A percentile compares a stretch with the other conserved stretches of the same genome.
Evolutionary conservation across 1,140 invertebrate genomes (phyloP).

Genomic region (Achroia grisella): DNA sequence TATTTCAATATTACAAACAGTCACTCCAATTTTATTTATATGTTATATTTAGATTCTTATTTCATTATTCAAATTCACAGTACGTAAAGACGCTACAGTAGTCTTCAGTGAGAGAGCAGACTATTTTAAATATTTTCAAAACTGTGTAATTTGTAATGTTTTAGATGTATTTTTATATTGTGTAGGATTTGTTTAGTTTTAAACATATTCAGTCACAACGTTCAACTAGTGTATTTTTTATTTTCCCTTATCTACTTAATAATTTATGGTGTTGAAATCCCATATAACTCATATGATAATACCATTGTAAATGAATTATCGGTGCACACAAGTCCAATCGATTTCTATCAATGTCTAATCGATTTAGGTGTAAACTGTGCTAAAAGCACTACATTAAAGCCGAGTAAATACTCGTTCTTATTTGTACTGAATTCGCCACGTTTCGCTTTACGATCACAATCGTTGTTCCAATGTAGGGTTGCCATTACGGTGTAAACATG

Average conservation of each 20-base stretch:
- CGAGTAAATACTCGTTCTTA: conserved; percentile 30
- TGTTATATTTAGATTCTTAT: too few relatives aligned
- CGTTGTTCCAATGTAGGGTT: background rate
- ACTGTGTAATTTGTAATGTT: too few relatives aligned
- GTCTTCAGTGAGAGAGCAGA: too few relatives aligned
- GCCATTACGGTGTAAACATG: background rate
- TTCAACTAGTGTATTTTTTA: background rate
- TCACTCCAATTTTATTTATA: too few relatives aligned
- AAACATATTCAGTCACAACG: too few relatives aligned
- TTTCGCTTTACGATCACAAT: conserved; percentile 31
- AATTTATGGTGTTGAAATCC: conserved; percentile 17
- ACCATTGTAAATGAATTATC: conserved; percentile 47
- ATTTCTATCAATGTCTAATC: conserved; percentile 60
- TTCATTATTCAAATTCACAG: too few relatives aligned
- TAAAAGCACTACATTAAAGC: conserved; percentile 31
- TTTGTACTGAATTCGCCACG: conserved; percentile 55
- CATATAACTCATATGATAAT: conserved; percentile 44
- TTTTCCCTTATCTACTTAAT: background rate
- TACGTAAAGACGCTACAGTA: too few relatives aligned
- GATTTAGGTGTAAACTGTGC: conserved; percentile 59
- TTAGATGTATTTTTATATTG: too few relatives aligned
- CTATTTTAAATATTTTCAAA: too few relatives aligned
- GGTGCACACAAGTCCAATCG: conserved; percentile 40
- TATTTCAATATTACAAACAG: too few relatives aligned
- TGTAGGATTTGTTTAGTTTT: too few relatives aligned